Percentiles rank a stretch among this genome's conserved stretches.
phyloP scores from a whole-genome alignment of 2,113 vertebrate genomes.

The Melanerpes formicivorus region DNA sequence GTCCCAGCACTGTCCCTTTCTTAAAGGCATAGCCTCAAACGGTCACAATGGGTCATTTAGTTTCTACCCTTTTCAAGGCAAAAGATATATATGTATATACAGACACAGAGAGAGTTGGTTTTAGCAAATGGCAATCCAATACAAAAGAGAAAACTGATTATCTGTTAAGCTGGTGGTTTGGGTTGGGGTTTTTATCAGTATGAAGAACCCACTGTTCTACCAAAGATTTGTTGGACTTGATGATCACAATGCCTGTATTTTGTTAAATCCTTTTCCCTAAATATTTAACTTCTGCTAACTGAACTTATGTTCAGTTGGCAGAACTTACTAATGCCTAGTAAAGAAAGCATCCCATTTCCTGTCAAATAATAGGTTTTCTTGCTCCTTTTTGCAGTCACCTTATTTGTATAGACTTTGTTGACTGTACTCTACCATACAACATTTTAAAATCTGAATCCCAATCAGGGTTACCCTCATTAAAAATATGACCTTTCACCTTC shows the following conservation, averaged over 20 bases:
- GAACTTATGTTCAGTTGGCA: not conserved
- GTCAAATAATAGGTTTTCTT: not conserved
- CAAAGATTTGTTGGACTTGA: not conserved
- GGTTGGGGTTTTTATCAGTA: not conserved
- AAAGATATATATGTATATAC: not conserved
- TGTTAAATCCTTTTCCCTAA: not conserved
- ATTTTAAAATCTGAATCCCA: conserved; percentile 40
- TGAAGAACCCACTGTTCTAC: not conserved
- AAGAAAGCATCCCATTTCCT: not conserved
- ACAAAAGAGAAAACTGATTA: not conserved
- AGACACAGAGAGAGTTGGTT: not conserved
- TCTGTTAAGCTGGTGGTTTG: not conserved
- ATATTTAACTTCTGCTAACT: not conserved
- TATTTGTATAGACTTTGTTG: conserved; percentile 2
- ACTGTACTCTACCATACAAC: not conserved
- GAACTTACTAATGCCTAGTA: not conserved
- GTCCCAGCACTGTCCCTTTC: too few relatives aligned
- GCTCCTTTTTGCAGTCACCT: not conserved
- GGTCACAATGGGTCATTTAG: not conserved
- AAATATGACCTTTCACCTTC: conserved; percentile 71
- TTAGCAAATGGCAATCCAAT: not conserved
- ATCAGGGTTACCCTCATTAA: conserved; percentile 67
- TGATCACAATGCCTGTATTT: not conserved
- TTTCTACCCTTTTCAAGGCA: not conserved
- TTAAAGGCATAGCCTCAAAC: too few relatives aligned